Conservation (phyloP, 2,113 vertebrate species). For the Hemicordylus capensis region DNA sequence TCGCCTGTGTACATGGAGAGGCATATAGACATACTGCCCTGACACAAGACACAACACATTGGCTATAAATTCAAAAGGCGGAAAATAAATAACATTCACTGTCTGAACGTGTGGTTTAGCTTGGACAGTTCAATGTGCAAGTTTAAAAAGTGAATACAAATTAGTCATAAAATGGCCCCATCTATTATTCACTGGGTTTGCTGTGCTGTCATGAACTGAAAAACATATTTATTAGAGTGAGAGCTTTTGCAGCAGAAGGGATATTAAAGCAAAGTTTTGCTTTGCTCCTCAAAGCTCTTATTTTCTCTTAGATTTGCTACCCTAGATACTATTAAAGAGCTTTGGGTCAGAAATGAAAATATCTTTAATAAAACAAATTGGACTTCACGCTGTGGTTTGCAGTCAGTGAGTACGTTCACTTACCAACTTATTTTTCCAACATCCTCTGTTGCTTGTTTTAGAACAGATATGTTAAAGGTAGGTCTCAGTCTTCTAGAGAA, state of each 20-base stretch:
- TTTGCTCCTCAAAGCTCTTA: constrained; percentile 33
- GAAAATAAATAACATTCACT: constrained; percentile 49
- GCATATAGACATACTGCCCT: constrained; percentile 14
- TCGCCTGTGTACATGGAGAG: not conserved
- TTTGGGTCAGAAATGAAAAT: constrained; percentile 11
- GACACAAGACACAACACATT: constrained; percentile 14
- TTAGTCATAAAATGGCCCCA: constrained; percentile 47
- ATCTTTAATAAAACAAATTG: constrained; percentile 37
- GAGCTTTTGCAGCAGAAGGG: not conserved
- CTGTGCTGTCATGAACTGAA: constrained; percentile 4
- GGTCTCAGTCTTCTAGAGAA: constrained; percentile 52
- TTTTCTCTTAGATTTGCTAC: constrained; percentile 52
- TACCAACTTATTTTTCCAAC: constrained; percentile 53
- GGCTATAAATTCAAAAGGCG: constrained; percentile 39
- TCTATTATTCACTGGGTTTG: constrained; percentile 44
- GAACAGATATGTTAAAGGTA: constrained; percentile 47
- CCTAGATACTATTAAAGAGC: constrained; percentile 16
- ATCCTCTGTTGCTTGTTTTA: constrained; percentile 31
- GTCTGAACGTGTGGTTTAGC: constrained; percentile 27
- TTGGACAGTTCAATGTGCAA: constrained; percentile 38
- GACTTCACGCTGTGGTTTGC: constrained; percentile 8
- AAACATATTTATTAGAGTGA: constrained; percentile 5
- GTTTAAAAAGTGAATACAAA: constrained; percentile 22
- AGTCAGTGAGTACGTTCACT: constrained; percentile 12
- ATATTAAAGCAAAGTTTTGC: constrained; percentile 36